A percentile compares a stretch with the other conserved stretches of the same genome.
These are phyloP conservation scores for Dolomedes plantarius DNA, from an alignment of 2,888 invertebrate species.

Conservation along the genomic window DNA sequence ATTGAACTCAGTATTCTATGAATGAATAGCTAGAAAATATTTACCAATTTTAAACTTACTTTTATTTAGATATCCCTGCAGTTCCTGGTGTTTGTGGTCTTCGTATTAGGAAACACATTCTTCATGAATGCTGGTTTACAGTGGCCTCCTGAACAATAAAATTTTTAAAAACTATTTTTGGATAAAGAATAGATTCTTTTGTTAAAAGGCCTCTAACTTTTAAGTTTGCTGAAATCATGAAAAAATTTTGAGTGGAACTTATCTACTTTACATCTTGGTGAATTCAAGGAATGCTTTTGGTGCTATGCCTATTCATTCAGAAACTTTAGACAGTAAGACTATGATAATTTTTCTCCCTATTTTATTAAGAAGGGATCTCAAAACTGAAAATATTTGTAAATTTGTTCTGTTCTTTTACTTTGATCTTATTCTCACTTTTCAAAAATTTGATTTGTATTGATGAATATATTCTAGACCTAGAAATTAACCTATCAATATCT, in stretches of 20 bases:
- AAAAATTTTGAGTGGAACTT: conserved; percentile 81
- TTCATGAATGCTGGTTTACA: conserved; percentile 81
- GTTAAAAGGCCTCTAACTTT: conserved; percentile 77
- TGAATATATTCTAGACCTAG: no score
- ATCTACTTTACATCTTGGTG: conserved; percentile 79
- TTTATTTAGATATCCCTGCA: conserved; percentile 46
- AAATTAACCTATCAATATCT: no score
- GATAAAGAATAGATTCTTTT: conserved; percentile 73
- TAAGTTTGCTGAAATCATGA: conserved; percentile 79
- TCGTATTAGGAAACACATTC: conserved; percentile 79
- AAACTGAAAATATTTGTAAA: no score
- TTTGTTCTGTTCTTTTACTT: no score
- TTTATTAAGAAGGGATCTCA: no score
- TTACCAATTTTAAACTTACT: no score
- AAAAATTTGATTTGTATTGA: no score
- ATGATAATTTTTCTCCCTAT: no score
- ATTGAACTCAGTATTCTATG: no score
- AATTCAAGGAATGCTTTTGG: conserved; percentile 81
- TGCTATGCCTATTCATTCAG: conserved; percentile 81
- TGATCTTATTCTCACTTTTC: no score
- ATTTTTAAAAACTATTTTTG: conserved; percentile 80
- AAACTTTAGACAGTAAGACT: conserved; percentile 81
- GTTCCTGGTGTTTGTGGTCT: conserved; percentile 80
- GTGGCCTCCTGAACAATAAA: conserved; percentile 80
- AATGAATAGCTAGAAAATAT: no score